Conservation (phyloP, 2,797 vertebrate genomes). For the Aphelocoma californica region DNA sequence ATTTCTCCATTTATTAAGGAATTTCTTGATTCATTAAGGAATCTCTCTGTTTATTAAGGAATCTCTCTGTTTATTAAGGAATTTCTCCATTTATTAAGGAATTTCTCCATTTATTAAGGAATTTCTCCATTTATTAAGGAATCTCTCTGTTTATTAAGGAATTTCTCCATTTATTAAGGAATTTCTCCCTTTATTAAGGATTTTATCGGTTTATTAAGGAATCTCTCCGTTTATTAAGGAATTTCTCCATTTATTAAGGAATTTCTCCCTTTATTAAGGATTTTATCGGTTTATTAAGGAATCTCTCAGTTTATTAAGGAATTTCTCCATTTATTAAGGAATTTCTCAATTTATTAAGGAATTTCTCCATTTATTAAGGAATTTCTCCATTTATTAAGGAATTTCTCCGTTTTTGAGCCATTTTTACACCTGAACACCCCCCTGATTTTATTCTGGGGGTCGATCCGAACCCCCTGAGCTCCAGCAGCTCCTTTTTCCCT, state of each 20-base stretch:
- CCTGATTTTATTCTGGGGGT: background rate
- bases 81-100: too few relatives aligned
- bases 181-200: background rate
- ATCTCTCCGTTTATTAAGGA: too few relatives aligned
- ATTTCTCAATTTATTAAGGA: too few relatives aligned
- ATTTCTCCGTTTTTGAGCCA: too few relatives aligned
- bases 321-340: too few relatives aligned
- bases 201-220: background rate
- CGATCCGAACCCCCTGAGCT: accelerated
- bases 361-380: too few relatives aligned
- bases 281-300: background rate
- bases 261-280: background rate
- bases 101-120: too few relatives aligned
- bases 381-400: too few relatives aligned
- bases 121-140: background rate
- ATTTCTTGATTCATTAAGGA: too few relatives aligned
- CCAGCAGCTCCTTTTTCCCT: background rate
- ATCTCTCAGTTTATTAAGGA: too few relatives aligned
- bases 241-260: background rate
- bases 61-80: too few relatives aligned
- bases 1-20: background rate
- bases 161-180: background rate
- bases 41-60: too few relatives aligned
- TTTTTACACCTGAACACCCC: accelerated
- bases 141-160: background rate